Evolutionary conservation across 2,888 invertebrate genomes (phyloP).

Genomic region (Galerucella calmariensis): DNA sequence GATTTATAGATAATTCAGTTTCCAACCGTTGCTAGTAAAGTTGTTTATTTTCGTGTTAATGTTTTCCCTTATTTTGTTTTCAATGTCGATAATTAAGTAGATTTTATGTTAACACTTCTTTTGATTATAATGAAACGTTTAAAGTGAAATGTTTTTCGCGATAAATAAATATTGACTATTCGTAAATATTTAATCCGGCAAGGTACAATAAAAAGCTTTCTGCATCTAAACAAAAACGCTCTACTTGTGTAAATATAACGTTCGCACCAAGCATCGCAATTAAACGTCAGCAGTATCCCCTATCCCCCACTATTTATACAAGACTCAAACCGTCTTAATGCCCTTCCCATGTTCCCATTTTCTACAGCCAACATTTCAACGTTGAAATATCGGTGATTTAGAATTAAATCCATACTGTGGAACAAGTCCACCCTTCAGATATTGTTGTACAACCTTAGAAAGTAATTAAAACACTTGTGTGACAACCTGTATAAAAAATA

Average conservation of each 20-base stretch:
- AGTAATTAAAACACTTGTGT: too few species aligned
- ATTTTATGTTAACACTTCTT: background rate
- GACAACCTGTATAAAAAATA: background rate
- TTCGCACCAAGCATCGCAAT: conserved; percentile 42
- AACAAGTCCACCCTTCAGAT: too few species aligned
- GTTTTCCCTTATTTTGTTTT: background rate
- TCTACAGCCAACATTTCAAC: conserved; percentile 25
- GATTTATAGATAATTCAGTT: conserved; percentile 31
- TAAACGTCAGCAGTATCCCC: conserved; percentile 45
- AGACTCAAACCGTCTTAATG: conserved; percentile 45
- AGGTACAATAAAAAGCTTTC: conserved; percentile 31
- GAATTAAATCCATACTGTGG: background rate
- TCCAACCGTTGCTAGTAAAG: conserved; percentile 22
- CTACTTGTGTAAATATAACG: conserved; percentile 44
- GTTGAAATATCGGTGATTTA: background rate
- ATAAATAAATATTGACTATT: background rate
- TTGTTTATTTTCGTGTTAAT: conserved; percentile 16
- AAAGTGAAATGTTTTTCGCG: background rate
- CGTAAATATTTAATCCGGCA: background rate
- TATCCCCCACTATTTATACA: conserved; percentile 40
- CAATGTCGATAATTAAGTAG: background rate
- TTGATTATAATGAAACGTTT: background rate
- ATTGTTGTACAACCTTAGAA: too few species aligned
- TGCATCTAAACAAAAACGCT: conserved; percentile 24
- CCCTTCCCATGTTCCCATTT: conserved; percentile 48